phyloP scores from a whole-genome alignment of 2,888 invertebrate species.

The Neuroscelio doddi region DNA sequence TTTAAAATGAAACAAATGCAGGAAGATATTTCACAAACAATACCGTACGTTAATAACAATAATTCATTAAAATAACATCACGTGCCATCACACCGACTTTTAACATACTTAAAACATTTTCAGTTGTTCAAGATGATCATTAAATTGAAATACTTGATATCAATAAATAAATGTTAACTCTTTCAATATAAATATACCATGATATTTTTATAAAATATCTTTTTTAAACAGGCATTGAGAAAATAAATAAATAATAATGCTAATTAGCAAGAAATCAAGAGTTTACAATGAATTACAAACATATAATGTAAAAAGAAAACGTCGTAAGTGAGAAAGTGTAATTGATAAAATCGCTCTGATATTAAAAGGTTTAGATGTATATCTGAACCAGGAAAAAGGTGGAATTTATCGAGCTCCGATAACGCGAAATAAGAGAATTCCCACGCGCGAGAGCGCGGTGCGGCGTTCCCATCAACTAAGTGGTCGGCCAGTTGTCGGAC shows the following conservation, averaged over 20 bases:
- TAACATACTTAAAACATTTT: no score
- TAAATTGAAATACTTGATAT: no score
- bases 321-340: conserved; percentile 18
- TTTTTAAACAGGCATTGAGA: no score
- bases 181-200: no score
- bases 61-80: no score
- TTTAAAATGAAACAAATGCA: no score
- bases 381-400: conserved; percentile 45
- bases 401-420: conserved; percentile 45
- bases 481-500: conserved; percentile 20
- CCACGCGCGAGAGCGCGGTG: conserved; percentile 44
- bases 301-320: not conserved
- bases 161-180: no score
- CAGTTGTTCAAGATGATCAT: no score
- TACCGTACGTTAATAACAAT: no score
- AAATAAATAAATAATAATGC: not conserved
- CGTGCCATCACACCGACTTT: no score
- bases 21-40: no score
- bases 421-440: conserved; percentile 45
- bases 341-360: conserved; percentile 45
- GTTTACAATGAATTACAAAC: not conserved
- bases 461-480: conserved; percentile 42
- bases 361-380: conserved; percentile 42
- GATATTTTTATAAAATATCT: no score
- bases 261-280: not conserved